Evolutionary conservation across 2,113 vertebrate genomes (phyloP), one percentile per base, ranked within the genome.

Genomic region (Hippocampus comes): DNA sequence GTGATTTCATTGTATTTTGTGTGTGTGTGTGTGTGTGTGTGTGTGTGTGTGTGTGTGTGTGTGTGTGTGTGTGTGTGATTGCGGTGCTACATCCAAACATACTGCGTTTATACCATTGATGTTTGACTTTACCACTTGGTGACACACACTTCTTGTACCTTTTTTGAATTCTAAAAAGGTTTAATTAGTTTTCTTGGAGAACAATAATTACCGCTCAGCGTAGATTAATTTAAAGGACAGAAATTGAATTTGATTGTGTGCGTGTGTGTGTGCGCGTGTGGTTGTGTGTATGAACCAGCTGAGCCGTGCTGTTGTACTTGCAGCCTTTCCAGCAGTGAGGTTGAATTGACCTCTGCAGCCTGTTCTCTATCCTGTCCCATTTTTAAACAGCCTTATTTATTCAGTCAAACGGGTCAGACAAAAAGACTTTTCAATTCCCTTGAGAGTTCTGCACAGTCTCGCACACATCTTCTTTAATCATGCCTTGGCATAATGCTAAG

Each of bases 381-480:
- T 77, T 51, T 25, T 48, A 76, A 80, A 79, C n/a, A 11, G 70
- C 72, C 43, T 76, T 49, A 75, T 84, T 78, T 86, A 88, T 84
- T 69, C 82, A 82, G 78, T 82, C 55, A 65, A 74, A 77, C 63
- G 17, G 78, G 82, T 85, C 83, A 81, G 30, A 55, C 66, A 46
- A 78, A 65, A 76, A 74, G 61, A 76, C 41, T 79, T 67, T 75
- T 77, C 41, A 70, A 84, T 70, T 68, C 67, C 77, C 72, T 68
- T 9, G 66, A 66, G 77, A 34, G 66, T 10, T 68, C 59, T 38
- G 56, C 63, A 73, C 34, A 20, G 53, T 41, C 78, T 76, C 71
- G 76, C 67, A 64, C 72, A 67, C 41, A 77, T 73, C 59, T 70
- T 77, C 63, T 83, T 82, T 87, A 80, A 87, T 86, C 82, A 76